Base-by-base conservation (phyloP, 2,797 vertebrate species). In the Cichlasoma orientale region DNA sequence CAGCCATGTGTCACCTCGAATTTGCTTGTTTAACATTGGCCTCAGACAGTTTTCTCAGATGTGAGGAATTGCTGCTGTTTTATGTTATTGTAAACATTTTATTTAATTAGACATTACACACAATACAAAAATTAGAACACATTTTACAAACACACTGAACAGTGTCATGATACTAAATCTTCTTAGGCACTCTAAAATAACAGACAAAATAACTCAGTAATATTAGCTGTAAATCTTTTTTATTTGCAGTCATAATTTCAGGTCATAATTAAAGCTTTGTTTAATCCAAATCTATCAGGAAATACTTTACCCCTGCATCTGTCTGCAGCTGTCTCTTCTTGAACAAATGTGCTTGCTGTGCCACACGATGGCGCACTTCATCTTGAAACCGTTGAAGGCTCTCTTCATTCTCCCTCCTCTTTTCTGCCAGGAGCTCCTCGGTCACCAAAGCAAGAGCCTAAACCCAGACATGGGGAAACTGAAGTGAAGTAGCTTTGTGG, bases 341-440 rank as follows among this genome's bases (percentile, higher is more conserved):
- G 38, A 79, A 89, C 81, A 93, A 61, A 52, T 88, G 91, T 61
- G 94, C 80, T 66, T 92, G 96, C 41, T 95, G 94, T 36, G 95
- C 97, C 92, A 99, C 95, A n/a, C 98, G 94, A 29, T 82, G 91
- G 85, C 94, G 97, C 53, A 99, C 97, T 83, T 95, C 92, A 3
- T 92, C 93, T 86, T 98, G 98, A 93, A 98, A 99, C 1, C 74
- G 92, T 3, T 86, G 94, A 68, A 99, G 93, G 52, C 84, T 93
- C 78, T 95, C 95, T 41, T 96, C 94, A 59, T 95, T 97, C 87
- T 88, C 77, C 72, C 56, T 91, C 38, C 90, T 92, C 55, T 86
- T 93, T 59, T 96, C 94, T 79, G 91, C 92, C 82, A 96, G 92
- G 44, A 95, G 88, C 93, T 97, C 92, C 84, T 99, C 97, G 2